Evolutionary conservation across 2,797 vertebrate genomes (phyloP).

Genomic region (Dipus sagitta): DNA sequence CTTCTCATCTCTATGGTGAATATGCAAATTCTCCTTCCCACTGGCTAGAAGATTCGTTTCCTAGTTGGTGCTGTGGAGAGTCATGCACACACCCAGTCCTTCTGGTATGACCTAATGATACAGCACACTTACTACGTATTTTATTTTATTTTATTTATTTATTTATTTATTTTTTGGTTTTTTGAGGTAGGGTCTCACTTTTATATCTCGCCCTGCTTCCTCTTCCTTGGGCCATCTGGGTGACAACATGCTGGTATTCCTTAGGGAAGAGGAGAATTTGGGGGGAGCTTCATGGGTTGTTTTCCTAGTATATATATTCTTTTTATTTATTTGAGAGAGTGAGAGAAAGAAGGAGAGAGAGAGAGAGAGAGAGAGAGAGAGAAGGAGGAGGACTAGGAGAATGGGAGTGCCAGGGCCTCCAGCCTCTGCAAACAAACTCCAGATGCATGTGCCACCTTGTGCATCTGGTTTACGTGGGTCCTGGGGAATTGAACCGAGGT

Average conservation of each 20-base stretch:
- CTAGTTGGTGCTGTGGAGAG: background rate
- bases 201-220: background rate
- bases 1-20: background rate
- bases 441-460: no score
- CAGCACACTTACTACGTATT: background rate
- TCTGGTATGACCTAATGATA: background rate
- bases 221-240: conserved; percentile 12
- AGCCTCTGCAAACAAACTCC: no score
- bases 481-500: no score
- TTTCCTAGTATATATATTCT: background rate
- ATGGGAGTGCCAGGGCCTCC: no score
- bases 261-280: background rate
- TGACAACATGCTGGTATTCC: background rate
- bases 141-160: no score
- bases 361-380: no score
- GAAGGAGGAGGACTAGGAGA: no score
- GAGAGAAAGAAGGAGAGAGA: no score
- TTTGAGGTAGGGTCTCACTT: no score
- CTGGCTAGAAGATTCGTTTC: background rate
- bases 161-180: no score
- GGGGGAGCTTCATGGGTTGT: background rate
- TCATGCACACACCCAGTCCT: background rate
- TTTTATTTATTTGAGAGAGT: background rate
- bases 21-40: background rate
- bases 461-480: no score